Evolutionary conservation across 2,888 invertebrate genomes (phyloP), one percentile per base, ranked within the genome.

Genomic region (Acleris literana): DNA sequence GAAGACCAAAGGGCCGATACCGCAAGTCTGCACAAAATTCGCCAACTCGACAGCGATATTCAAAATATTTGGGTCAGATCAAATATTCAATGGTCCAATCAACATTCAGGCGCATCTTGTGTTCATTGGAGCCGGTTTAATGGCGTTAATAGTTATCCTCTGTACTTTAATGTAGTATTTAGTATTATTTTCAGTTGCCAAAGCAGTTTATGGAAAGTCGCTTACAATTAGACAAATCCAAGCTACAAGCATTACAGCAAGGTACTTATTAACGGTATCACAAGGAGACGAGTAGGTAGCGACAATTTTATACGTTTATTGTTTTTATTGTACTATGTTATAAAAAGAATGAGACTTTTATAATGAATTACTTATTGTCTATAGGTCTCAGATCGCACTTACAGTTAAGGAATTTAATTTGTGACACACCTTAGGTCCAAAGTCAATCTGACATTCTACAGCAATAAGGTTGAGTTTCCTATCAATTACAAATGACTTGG

Each of bases 31-130:
- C 74, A 70, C 60, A 71, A 77, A 79, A 79, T 69, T 78, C 78
- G 78, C 78, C 65, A 70, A 80, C 76, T 78, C 77, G 76, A 78
- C 76, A 68, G 61, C 70, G 73, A 74, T 77, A 79, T 81, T 78
- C 76, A 76, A 79, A 83, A 81, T 76, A 78, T 78, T 77, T 75
- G 76, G 76, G 76, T 75, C 74, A 72, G 69, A 73, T 73, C 69
- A 71, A 73, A 72, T 74, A 71, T 74, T 75, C 70, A 69, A 69
- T 56, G 60, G 59, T 66, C 66, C 57, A 69, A 67, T 68, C 64
- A 58, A 53, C 53, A 58, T 43, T 51, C 48, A 39, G 22, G 49
- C 20, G 48, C 44, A 16, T 53, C 52, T 43, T 29, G 64, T 9
- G 33, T 60, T 44, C n/a, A 17, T n/a, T 22, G 48, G 57, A 22